These are phyloP conservation scores for Drosophila recens DNA, from an alignment of 2,888 invertebrate species.

Conservation along the genomic window DNA sequence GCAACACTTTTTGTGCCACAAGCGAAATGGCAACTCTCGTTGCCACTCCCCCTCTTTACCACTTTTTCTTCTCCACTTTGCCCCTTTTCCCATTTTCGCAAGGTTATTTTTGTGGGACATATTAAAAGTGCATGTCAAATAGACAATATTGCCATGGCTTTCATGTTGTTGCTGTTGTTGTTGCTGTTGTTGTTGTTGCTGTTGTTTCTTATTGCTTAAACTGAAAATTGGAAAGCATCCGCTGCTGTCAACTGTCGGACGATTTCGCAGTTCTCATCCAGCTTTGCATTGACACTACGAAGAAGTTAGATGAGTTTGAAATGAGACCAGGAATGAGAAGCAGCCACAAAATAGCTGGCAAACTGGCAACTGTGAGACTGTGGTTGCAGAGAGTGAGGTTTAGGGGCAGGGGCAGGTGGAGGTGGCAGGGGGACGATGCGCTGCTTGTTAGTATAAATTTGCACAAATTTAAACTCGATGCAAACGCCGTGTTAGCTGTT, in stretches of 20 bases:
- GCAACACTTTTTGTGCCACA: slow-evolving; percentile 23
- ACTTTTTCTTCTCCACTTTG: neutral
- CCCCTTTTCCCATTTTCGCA: neutral
- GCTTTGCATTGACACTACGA: slow-evolving; percentile 55
- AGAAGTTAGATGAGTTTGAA: slow-evolving; percentile 8
- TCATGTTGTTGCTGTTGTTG: slow-evolving; percentile 11
- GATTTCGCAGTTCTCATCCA: slow-evolving; percentile 51
- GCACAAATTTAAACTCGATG: slow-evolving; percentile 59
- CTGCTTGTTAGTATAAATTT: slow-evolving; percentile 67
- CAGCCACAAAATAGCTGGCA: slow-evolving; percentile 19
- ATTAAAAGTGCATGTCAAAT: slow-evolving; percentile 80
- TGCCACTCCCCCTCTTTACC: neutral
- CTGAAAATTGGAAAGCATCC: slow-evolving; percentile 60
- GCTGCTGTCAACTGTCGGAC: slow-evolving; percentile 52
- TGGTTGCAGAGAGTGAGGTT: neutral
- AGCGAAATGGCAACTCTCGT: neutral
- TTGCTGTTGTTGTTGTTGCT: slow-evolving; percentile 23
- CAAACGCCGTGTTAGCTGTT: no score
- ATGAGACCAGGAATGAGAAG: neutral
- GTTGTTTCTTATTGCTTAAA: slow-evolving; percentile 56
- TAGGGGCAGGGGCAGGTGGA: neutral
- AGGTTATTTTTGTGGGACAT: slow-evolving; percentile 52
- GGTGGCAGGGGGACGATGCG: neutral
- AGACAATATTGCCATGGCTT: slow-evolving; percentile 61
- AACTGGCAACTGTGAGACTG: slow-evolving; percentile 1